Evolutionary conservation across 2,888 invertebrate genomes (phyloP).

Genomic region (Spilosoma lubricipeda): DNA sequence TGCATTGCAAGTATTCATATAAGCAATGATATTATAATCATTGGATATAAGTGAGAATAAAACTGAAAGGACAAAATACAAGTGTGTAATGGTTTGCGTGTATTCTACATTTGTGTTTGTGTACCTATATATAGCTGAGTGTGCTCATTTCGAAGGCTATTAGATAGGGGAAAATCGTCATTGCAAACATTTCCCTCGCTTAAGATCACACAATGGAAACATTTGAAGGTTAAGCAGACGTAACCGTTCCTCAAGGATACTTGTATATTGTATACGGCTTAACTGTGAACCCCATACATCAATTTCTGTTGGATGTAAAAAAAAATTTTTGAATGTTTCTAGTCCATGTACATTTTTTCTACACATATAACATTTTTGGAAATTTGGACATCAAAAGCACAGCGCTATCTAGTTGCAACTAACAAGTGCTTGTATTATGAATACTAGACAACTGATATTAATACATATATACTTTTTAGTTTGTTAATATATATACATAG

Average conservation of each 20-base stretch:
- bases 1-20: not conserved
- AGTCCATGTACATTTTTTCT: not conserved
- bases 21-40: no score
- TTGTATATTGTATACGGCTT: conserved; percentile 17
- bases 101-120: conserved; percentile 30
- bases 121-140: conserved; percentile 59
- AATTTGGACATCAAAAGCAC: no score
- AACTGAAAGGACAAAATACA: conserved; percentile 16
- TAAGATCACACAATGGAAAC: conserved; percentile 59
- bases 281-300: conserved; percentile 14
- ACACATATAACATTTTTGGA: not conserved
- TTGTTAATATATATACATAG: no score
- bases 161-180: conserved; percentile 64
- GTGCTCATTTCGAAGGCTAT: conserved; percentile 66
- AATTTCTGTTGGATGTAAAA: not conserved
- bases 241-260: conserved; percentile 29
- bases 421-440: no score
- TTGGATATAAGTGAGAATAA: not conserved
- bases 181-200: conserved; percentile 61
- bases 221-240: conserved; percentile 54
- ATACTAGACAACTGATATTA: no score
- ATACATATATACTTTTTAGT: no score
- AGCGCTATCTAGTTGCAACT: no score
- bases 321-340: not conserved
- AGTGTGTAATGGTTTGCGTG: conserved; percentile 17